A percentile compares a stretch with the other conserved stretches of the same genome.
These are phyloP conservation scores for Platycheirus rosarum DNA, from an alignment of 2,888 invertebrate species.

Conservation along the genomic window DNA sequence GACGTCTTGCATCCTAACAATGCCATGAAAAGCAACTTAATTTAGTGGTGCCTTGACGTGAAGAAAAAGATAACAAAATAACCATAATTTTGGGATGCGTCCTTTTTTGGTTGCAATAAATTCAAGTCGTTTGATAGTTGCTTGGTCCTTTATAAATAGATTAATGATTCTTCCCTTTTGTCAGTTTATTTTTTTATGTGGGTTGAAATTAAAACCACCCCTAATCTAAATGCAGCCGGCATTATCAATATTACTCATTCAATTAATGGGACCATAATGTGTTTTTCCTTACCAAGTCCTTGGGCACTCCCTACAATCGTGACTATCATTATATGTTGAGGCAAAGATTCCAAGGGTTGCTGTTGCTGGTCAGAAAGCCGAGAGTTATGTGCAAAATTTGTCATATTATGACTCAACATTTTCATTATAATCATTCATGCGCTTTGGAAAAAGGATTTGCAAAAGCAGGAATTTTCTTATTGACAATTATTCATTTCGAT, in stretches of 20 bases:
- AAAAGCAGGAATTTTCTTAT: slow-evolving; percentile 58
- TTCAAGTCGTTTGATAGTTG: slow-evolving; percentile 32
- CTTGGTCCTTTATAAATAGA: slow-evolving; percentile 15
- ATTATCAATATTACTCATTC: slow-evolving; percentile 61
- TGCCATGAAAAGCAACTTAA: slow-evolving; percentile 39
- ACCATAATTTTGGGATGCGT: slow-evolving; percentile 28
- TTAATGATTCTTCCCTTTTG: no score
- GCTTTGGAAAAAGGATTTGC: slow-evolving; percentile 51
- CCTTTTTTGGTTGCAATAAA: slow-evolving; percentile 52
- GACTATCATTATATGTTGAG: slow-evolving; percentile 45
- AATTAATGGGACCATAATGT: slow-evolving; percentile 70
- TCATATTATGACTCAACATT: slow-evolving; percentile 72
- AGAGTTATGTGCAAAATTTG: slow-evolving; percentile 52
- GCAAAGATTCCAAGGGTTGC: slow-evolving; percentile 10
- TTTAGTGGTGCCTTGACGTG: slow-evolving; percentile 35
- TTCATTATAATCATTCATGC: slow-evolving; percentile 63
- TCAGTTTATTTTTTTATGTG: slow-evolving; percentile 43
- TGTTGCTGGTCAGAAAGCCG: neutral
- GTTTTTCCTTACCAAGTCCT: slow-evolving; percentile 20
- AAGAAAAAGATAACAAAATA: slow-evolving; percentile 15
- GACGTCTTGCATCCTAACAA: slow-evolving; percentile 56
- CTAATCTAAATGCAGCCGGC: slow-evolving; percentile 47
- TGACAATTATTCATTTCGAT: slow-evolving; percentile 66
- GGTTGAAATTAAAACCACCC: slow-evolving; percentile 35
- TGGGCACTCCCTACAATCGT: slow-evolving; percentile 30